These are phyloP conservation scores for Mesitornis unicolor DNA, from an alignment of 2,113 vertebrate genomes.

Conservation along the genomic window DNA sequence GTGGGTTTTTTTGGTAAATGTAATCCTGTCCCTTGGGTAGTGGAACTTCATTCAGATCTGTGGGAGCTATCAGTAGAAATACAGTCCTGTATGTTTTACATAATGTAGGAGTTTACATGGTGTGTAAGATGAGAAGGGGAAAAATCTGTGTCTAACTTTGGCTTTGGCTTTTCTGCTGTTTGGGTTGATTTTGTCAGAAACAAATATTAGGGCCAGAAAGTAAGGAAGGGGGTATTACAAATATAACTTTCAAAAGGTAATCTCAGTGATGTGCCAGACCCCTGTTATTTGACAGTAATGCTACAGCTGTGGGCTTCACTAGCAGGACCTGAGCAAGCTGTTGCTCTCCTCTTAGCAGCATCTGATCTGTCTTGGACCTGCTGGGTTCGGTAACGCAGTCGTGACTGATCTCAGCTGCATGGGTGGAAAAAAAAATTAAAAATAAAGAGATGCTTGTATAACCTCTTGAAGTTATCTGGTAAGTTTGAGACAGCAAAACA, in stretches of 20 bases:
- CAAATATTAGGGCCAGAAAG: not conserved
- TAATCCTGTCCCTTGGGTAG: not conserved
- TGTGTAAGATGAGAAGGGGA: not conserved
- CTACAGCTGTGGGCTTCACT: not conserved
- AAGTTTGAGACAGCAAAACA: not conserved
- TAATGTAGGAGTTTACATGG: not conserved
- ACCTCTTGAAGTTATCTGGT: not conserved
- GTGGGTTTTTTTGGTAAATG: accelerated
- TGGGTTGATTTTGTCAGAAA: not conserved
- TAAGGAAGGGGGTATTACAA: not conserved
- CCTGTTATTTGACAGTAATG: not conserved
- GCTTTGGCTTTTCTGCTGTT: not conserved
- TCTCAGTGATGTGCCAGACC: not conserved
- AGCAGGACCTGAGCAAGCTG: not conserved
- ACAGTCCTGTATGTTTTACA: not conserved
- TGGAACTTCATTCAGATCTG: not conserved
- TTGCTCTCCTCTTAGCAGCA: not conserved
- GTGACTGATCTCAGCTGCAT: not conserved
- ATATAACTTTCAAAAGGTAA: not conserved
- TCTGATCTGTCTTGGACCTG: not conserved
- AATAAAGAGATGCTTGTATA: not conserved
- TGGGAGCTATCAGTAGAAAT: not conserved
- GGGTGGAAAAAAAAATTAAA: not conserved
- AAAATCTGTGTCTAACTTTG: not conserved
- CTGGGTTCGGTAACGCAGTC: not conserved